These are phyloP conservation scores for Sterna hirundo DNA, from an alignment of 2,113 vertebrate species.

Conservation along the genomic window DNA sequence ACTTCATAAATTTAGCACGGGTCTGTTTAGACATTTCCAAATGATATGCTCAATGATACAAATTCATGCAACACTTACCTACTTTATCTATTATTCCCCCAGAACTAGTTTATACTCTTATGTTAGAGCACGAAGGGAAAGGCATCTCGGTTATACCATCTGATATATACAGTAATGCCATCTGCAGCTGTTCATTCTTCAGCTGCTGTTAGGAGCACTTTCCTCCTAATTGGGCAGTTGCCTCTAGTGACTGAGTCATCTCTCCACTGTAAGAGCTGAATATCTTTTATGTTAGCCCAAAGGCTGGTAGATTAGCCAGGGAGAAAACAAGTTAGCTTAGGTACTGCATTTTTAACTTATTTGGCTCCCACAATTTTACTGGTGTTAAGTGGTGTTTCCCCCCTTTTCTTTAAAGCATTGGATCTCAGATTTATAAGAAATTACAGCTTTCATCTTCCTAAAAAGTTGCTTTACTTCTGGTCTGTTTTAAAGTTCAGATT, in stretches of 20 bases:
- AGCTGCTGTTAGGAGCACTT: background rate
- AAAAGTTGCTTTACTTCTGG: background rate
- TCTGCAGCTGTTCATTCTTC: background rate
- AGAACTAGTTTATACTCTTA: background rate
- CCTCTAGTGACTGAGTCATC: background rate
- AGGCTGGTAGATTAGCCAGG: background rate
- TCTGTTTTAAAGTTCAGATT: background rate
- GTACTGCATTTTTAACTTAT: background rate
- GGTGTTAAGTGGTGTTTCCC: background rate
- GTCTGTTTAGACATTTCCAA: background rate
- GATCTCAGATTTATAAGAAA: background rate
- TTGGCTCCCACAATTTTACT: background rate
- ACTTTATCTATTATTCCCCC: background rate
- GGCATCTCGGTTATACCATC: background rate
- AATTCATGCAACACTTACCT: background rate
- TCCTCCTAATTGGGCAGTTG: background rate
- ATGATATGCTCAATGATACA: background rate
- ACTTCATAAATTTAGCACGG: background rate
- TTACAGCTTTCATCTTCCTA: background rate
- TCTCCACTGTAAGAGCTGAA: background rate
- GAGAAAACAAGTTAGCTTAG: background rate
- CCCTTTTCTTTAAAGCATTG: background rate
- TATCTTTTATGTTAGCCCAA: background rate
- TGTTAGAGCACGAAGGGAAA: background rate
- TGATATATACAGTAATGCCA: background rate